Percentiles rank a stretch among this genome's conserved stretches.
phyloP scores from a whole-genome alignment of 2,888 invertebrate genomes.

The Dynastes maya region DNA sequence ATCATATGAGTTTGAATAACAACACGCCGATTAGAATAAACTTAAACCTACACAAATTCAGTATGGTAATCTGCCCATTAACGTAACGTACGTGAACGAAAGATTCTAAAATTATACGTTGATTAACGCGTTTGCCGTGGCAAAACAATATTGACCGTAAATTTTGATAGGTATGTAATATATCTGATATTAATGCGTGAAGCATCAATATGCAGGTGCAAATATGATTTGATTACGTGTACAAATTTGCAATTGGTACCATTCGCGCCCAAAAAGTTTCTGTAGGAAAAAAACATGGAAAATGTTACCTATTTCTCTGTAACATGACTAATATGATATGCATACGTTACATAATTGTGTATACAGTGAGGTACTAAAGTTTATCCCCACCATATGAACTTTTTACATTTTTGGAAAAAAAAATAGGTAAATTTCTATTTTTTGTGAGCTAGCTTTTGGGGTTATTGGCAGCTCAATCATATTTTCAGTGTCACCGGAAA shows the following conservation, averaged over 20 bases:
- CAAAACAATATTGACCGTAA: constrained; percentile 11
- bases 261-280: no score
- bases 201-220: not conserved
- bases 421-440: no score
- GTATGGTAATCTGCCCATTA: constrained; percentile 23
- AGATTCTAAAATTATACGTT: constrained; percentile 18
- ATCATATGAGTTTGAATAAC: constrained; percentile 36
- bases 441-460: no score
- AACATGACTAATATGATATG: no score
- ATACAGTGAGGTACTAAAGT: no score
- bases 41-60: constrained; percentile 23
- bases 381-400: no score
- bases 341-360: no score
- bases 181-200: not conserved
- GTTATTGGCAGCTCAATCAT: no score
- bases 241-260: not conserved
- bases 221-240: not conserved
- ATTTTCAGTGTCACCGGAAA: no score
- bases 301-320: no score
- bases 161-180: constrained; percentile 9
- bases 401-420: no score
- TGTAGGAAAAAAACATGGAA: no score
- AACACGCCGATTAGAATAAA: constrained; percentile 26
- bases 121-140: not conserved
- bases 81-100: not conserved